Evolutionary conservation across 2,113 vertebrate genomes (phyloP).

Genomic region (Procapra przewalskii): DNA sequence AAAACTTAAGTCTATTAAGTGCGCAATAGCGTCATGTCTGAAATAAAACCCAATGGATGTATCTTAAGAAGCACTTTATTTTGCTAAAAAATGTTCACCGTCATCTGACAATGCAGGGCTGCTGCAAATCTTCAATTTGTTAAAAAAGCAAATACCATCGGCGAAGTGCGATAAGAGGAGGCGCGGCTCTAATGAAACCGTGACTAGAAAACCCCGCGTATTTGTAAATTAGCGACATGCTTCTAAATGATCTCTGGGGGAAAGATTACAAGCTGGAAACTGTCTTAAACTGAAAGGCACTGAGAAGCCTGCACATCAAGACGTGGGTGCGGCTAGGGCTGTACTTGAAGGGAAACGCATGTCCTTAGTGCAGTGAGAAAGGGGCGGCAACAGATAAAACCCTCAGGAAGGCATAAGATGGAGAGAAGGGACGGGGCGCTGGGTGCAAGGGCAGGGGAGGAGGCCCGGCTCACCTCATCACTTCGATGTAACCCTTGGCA

Average conservation of each 20-base stretch:
- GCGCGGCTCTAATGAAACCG: background rate
- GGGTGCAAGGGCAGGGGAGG: background rate
- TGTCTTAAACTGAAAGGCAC: background rate
- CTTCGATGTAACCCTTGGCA: conserved; percentile 92
- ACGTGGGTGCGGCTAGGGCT: background rate
- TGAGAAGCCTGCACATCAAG: background rate
- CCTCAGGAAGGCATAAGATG: background rate
- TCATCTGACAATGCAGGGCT: background rate
- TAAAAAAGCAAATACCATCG: background rate
- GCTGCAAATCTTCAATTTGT: background rate
- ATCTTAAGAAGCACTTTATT: background rate
- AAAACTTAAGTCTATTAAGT: background rate
- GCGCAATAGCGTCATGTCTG: background rate
- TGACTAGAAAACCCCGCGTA: background rate
- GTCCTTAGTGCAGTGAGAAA: background rate
- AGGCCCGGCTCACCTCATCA: conserved; percentile 86
- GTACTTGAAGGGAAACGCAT: background rate
- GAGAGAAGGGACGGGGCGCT: fast-evolving
- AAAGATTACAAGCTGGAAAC: background rate
- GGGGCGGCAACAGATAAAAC: fast-evolving
- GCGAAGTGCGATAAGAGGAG: background rate
- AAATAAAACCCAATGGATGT: background rate
- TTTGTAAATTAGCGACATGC: background rate
- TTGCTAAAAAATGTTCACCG: background rate
- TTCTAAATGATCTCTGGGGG: background rate